Evolutionary conservation across 2,113 vertebrate genomes (phyloP).

Genomic region (Albula goreensis): DNA sequence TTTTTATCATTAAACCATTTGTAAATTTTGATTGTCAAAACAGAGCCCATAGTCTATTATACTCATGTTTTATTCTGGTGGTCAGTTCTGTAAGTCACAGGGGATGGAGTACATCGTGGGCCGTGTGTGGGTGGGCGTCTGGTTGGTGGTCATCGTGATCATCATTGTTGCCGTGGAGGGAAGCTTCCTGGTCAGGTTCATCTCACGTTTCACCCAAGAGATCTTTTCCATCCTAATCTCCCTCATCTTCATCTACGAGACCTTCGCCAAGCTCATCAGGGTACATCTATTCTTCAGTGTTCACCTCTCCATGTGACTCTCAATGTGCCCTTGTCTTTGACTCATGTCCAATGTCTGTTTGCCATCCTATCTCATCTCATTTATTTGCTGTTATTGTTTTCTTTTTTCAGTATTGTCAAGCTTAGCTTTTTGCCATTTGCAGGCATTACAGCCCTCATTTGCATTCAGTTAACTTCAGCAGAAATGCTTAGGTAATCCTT

Average conservation of each 20-base stretch:
- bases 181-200: constrained; percentile 92
- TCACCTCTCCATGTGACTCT: neutral
- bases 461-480: neutral
- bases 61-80: constrained; percentile 9
- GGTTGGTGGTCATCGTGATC: constrained; percentile 88
- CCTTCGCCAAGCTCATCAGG: constrained; percentile 85
- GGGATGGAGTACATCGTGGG: constrained; percentile 86
- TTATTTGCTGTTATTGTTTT: neutral
- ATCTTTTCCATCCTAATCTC: constrained; percentile 99
- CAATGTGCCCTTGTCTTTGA: neutral
- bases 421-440: too few relatives aligned
- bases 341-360: neutral
- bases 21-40: too few relatives aligned
- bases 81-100: constrained; percentile 79
- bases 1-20: too few relatives aligned
- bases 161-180: constrained; percentile 87
- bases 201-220: constrained; percentile 97
- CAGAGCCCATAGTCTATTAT: neutral
- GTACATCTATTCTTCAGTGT: constrained; percentile 59
- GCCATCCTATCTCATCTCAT: neutral
- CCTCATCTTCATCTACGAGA: constrained; percentile 97
- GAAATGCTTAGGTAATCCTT: constrained; percentile 2
- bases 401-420: neutral
- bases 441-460: neutral
- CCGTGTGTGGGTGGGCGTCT: constrained; percentile 91